Base-by-base conservation (phyloP, 1,140 invertebrate genomes). In the Drosophila varians region DNA sequence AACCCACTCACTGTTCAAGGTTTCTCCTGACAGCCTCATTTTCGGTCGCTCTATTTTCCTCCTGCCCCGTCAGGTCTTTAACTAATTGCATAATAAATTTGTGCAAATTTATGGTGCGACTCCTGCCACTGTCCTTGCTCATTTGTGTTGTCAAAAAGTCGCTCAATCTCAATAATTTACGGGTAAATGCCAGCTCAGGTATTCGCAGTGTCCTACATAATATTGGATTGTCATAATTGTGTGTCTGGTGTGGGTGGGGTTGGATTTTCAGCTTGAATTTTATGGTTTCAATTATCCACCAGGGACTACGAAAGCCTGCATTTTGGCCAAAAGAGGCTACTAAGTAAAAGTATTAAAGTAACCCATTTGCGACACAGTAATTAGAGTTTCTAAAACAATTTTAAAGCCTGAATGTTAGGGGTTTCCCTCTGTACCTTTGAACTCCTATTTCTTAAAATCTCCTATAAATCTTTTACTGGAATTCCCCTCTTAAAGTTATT, bases 21-120 rank as follows among this genome's bases (percentile, higher is more conserved):
- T 47, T 14, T 11, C 18, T 19, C 36, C 12, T 23, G 36, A 38
- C 36, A 38, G 11, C 34, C 9, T 12, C 18, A 38, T 28, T 19
- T 40, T 40, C 12, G 28, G n/a, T 38, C 16, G 14, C 9, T 53
- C 14, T 47, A 56, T 18, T 46, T 34, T 31, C 26, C 21, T 25
- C 45, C 23, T 52, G 56, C 26, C 25, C 11, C 21, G 18, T 21
- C 46, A 52, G 23, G 72, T 49, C 55, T 87, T 77, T 80, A 80
- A 74, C 76, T 84, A 84, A 89, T 89, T 89, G 84, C 76, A 74
- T 69, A 89, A 89, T 89, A 89, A 89, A 89, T 89, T 89, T 47
- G 38, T 64, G 43, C 46, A 38, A 74, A 84, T 86, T 84, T 84
- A 79, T 86, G 71, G 64, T 47, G 26, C 9, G 23, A 23, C 55